These are phyloP conservation scores for Chelonia mydas DNA, from an alignment of 2,797 vertebrate genomes.

Conservation along the genomic window DNA sequence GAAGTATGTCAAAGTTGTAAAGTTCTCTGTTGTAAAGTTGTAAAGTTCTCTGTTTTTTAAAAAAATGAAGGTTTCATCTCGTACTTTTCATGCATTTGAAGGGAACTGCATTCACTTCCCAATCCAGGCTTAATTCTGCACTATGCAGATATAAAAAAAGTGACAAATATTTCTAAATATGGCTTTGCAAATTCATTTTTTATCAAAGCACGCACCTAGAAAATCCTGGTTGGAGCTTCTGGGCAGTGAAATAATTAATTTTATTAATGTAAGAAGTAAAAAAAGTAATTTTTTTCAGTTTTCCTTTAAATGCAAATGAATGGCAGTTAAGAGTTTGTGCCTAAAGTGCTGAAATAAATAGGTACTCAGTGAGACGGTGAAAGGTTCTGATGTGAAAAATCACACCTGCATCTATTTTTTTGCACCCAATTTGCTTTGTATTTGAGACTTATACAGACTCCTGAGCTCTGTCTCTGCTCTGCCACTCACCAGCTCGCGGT, in stretches of 20 bases:
- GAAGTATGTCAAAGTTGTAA: background rate
- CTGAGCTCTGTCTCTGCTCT: background rate
- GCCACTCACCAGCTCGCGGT: fast-evolving
- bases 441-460: slow-evolving; percentile 5
- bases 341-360: background rate
- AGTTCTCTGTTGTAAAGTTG: background rate
- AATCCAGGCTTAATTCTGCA: background rate
- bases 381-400: slow-evolving; percentile 37
- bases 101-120: background rate
- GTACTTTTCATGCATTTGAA: background rate
- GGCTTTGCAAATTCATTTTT: background rate
- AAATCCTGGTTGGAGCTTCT: fast-evolving
- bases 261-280: slow-evolving; percentile 22
- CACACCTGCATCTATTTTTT: background rate
- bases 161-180: background rate
- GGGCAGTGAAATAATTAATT: background rate
- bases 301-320: slow-evolving; percentile 25
- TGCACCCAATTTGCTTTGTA: background rate
- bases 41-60: background rate
- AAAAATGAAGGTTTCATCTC: background rate
- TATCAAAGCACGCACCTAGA: fast-evolving
- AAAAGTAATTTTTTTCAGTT: background rate
- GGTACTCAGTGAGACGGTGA: background rate
- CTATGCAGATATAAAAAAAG: background rate
- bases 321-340: fast-evolving